A percentile compares a stretch with the other conserved stretches of the same genome.
Evolutionary conservation across 2,888 invertebrate species (phyloP).

Genomic region (Cybosia mesomella): DNA sequence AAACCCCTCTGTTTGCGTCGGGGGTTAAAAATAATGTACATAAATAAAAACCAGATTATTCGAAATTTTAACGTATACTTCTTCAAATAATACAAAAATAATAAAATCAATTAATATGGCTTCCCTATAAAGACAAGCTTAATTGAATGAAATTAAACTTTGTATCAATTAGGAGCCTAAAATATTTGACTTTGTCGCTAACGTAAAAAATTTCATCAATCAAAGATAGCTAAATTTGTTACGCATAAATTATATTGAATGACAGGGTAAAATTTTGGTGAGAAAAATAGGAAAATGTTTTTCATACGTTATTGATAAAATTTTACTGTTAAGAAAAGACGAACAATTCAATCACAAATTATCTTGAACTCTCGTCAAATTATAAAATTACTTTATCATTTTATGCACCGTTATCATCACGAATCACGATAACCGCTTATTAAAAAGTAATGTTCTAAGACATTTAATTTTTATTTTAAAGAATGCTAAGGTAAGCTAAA

Average conservation of each 20-base stretch:
- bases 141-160: slow-evolving; percentile 20
- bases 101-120: slow-evolving; percentile 3
- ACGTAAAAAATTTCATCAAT: slow-evolving; percentile 31
- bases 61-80: too few relatives aligned
- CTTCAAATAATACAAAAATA: too few relatives aligned
- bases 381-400: background rate
- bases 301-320: background rate
- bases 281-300: background rate
- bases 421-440: too few relatives aligned
- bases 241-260: slow-evolving; percentile 5
- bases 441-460: too few relatives aligned
- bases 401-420: background rate
- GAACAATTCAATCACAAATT: too few relatives aligned
- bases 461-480: too few relatives aligned
- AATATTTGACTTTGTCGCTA: slow-evolving; percentile 16
- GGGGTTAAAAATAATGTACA: too few relatives aligned
- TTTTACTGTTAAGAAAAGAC: background rate
- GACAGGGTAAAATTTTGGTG: background rate
- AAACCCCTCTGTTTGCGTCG: too few relatives aligned
- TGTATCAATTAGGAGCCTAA: slow-evolving; percentile 22
- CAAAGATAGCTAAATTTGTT: slow-evolving; percentile 21
- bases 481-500: too few relatives aligned
- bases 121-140: background rate
- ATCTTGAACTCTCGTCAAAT: background rate
- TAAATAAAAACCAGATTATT: too few relatives aligned